These are phyloP conservation scores for Dolichopus griseipennis DNA, from an alignment of 2,888 invertebrate genomes.

Conservation along the genomic window DNA sequence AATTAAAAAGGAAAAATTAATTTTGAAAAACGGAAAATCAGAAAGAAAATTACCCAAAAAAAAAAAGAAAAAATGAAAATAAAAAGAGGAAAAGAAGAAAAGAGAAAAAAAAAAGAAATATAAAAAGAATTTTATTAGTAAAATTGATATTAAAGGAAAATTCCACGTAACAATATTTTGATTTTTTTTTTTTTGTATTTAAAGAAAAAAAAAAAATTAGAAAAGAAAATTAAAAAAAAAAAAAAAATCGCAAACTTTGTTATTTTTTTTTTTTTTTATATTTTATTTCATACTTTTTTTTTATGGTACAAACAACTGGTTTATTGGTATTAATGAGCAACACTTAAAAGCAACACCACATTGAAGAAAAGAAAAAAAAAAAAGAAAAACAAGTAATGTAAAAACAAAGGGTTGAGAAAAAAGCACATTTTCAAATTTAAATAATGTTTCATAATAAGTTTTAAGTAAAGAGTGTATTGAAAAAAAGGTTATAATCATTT, in stretches of 20 bases:
- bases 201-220: neutral
- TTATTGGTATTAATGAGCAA: neutral
- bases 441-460: too few species aligned
- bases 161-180: neutral
- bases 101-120: conserved; percentile 11
- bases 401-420: too few species aligned
- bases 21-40: neutral
- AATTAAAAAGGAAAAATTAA: neutral
- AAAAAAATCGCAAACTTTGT: neutral
- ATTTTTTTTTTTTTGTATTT: neutral
- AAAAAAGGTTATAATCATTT: too few species aligned
- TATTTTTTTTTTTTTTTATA: neutral
- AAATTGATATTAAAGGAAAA: conserved; percentile 8
- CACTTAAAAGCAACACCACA: neutral
- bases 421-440: too few species aligned
- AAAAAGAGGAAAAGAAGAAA: neutral
- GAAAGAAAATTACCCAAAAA: conserved; percentile 8
- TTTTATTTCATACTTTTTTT: neutral
- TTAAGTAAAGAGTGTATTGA: too few species aligned
- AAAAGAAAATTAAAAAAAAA: neutral
- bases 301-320: conserved; percentile 2
- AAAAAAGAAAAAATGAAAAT: conserved; percentile 1
- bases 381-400: neutral
- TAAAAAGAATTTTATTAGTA: conserved; percentile 16
- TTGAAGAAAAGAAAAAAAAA: neutral